Evolutionary conservation across 37 sponge, comb jelly and placozoan species (phyloP), one percentile per base, ranked within the genome.

Genomic region (Ephydatia muelleri): DNA sequence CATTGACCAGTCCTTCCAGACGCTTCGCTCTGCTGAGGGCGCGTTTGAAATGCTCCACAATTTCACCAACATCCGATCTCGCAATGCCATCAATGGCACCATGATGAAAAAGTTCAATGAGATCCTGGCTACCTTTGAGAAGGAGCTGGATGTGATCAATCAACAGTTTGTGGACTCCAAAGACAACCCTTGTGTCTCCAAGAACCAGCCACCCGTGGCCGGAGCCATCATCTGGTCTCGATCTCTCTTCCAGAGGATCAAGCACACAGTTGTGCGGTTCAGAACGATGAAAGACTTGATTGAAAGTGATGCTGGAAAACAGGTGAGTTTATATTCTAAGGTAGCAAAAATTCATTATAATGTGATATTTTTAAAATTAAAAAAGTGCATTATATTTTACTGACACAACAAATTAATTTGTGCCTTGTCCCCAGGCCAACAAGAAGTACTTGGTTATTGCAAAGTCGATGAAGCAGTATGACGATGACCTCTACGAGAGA

Each of bases 41-140:
- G 97, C 99, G 33, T 99, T 99, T 80, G 99, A 99, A 80, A 97
- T 99, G 96, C 88, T 99, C 31, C 94, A 94, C 88, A 99, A 99
- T 87, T 99, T 97, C 84, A 95, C 94, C 70, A 84, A 93, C 76
- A 93, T 99, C 43, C 76, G 88, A 37, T 91, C 97, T 8, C 85
- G 99, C 1, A 91, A 87, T 30, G 86, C 99, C 72, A 99, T 99
- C 94, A 97, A 97, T 34, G 72, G 72, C 28, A 96, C 94, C 36
- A 93, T 99, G 94, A 97, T 97, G 97, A 93, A 79, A 81, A 97
- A 99, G 79, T 95, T 97, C 76, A 91, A 91, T 40, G 97, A 99
- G 82, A 99, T 99, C 40, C 71, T 99, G 76, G 71, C 78, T 0
- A 93, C 94, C 26, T 99, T 95, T 80, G 90, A 87, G 88, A 95